These are phyloP conservation scores for Drosophila orena DNA, from an alignment of 1,140 invertebrate species.

Conservation along the genomic window DNA sequence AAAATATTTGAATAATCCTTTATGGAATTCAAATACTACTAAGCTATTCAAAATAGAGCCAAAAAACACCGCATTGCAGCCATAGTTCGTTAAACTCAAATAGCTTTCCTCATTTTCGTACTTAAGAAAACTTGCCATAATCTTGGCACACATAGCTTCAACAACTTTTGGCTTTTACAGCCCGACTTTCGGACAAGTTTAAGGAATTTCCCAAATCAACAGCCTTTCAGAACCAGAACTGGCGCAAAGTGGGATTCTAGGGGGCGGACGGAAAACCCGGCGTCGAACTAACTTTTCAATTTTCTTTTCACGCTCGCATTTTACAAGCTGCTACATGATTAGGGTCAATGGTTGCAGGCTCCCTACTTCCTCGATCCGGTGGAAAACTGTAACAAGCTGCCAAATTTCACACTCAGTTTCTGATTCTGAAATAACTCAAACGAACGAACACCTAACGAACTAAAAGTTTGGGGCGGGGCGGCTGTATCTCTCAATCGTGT, in stretches of 20 bases:
- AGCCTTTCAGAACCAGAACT: constrained; percentile 54
- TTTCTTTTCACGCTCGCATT: constrained; percentile 77
- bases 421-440: constrained; percentile 37
- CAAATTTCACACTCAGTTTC: constrained; percentile 75
- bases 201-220: constrained; percentile 72
- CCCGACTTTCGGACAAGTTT: constrained; percentile 54
- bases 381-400: constrained; percentile 64
- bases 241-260: not conserved
- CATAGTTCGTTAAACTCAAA: constrained; percentile 29
- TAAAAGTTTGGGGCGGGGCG: constrained; percentile 41
- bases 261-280: constrained; percentile 6
- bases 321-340: constrained; percentile 81
- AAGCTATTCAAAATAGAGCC: not conserved
- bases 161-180: constrained; percentile 55
- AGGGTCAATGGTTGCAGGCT: constrained; percentile 56
- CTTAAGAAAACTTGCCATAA: constrained; percentile 26
- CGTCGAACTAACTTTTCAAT: constrained; percentile 73
- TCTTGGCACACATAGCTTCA: constrained; percentile 8
- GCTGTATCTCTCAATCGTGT: constrained; percentile 30
- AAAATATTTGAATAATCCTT: no score
- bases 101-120: constrained; percentile 36
- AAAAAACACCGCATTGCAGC: constrained; percentile 13
- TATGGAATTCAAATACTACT: not conserved
- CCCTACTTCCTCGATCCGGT: constrained; percentile 12
- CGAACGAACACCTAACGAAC: constrained; percentile 57